Evolutionary conservation across 2,888 invertebrate genomes (phyloP), one percentile per base, ranked within the genome.

Genomic region (Drosophila formosana): DNA sequence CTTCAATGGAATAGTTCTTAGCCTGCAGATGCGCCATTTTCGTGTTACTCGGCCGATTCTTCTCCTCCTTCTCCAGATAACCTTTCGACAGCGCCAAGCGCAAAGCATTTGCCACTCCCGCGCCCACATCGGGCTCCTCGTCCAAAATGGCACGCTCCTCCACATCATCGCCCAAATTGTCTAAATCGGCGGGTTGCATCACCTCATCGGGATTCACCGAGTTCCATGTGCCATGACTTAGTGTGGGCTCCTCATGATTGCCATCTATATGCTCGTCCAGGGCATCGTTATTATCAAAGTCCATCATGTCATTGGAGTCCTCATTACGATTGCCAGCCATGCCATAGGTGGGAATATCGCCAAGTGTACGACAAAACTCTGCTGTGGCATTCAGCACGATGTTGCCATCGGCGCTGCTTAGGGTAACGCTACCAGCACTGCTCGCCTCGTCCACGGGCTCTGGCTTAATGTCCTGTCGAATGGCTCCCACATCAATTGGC

Each of bases 301-400:
- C 92, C 93, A 94, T 93, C 89, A 94, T 93, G 88, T 94, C 94
- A 4, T 94, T 93, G 60, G 95, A 95, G 79, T 96, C 96, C 89
- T 96, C 96, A 89, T 98, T 97, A 34, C 98, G 94, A 93, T 98
- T 98, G 34, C 98, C 98, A 23, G 97, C 96, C 92, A 96, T 95
- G 13, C 98, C 98, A 91, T 98, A 98, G 0, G 98, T 98, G 63
- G 98, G 98, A 88, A 98, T 98, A 91, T 98, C 98, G 1, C 98
- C 98, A 6, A 99, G 94, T 49, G 98, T 98, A 85, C 98, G 95
- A 91, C 99, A 99, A 93, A 99, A 99, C 94, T 99, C 99, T 0
- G 98, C 98, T 0, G 98, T 98, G 1, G 98, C 96, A 93, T 99
- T 98, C 61, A 99, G 93, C 64, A 96, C 95, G 89, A 98, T 98